Conservation (phyloP, 2,888 invertebrate genomes). For the Drosophila nigritarsus region DNA sequence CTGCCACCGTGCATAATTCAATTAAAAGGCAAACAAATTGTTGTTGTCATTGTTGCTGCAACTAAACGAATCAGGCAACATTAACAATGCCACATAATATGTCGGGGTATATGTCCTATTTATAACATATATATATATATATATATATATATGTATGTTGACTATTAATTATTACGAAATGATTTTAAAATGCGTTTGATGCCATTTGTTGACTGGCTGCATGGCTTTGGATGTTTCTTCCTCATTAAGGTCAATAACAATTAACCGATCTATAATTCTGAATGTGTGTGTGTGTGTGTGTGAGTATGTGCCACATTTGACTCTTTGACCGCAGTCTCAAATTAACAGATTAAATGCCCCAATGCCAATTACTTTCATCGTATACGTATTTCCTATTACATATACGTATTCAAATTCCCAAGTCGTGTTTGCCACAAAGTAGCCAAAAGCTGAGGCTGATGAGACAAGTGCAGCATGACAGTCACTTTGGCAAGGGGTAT, state of each 20-base stretch:
- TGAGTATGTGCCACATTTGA: background rate
- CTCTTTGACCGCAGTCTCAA: conserved; percentile 5
- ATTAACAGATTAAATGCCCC: conserved; percentile 33
- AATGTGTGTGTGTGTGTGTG: background rate
- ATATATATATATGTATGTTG: background rate
- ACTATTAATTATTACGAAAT: background rate
- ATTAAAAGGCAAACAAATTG: conserved; percentile 42
- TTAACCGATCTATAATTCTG: conserved; percentile 30
- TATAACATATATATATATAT: conserved; percentile 4
- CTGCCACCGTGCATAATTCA: conserved; percentile 27
- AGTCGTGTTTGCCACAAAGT: conserved; percentile 1
- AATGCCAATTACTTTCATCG: conserved; percentile 20
- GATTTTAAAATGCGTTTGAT: conserved; percentile 14
- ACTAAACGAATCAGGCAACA: conserved; percentile 9
- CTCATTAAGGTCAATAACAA: conserved; percentile 18
- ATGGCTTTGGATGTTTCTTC: background rate
- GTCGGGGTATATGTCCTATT: conserved; percentile 17
- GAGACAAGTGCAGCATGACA: conserved; percentile 29
- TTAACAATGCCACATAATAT: conserved; percentile 20
- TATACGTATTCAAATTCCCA: background rate
- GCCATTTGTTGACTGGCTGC: background rate
- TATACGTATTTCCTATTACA: background rate
- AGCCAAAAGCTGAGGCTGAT: conserved; percentile 8
- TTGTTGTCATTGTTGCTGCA: conserved; percentile 16
- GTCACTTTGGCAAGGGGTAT: conserved; percentile 2